Evolutionary conservation across 2,113 vertebrate genomes (phyloP), one percentile per base, ranked within the genome.

Genomic region (Helogale parvula): DNA sequence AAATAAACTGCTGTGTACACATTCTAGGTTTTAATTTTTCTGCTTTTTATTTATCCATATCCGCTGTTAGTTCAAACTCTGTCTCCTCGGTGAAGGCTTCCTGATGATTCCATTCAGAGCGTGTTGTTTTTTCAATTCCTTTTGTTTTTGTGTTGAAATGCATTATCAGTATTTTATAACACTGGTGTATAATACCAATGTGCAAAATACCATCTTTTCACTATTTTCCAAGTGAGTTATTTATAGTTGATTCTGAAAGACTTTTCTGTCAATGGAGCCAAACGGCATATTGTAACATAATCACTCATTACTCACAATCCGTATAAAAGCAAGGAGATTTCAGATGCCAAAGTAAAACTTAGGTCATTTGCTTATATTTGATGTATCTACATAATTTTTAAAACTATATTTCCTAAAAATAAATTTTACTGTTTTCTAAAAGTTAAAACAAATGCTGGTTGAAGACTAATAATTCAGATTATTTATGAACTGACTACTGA

Each of bases 381-480:
- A 52, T 83, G 50, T 77, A 47, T 23, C 63, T 11, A 57, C 54
- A 54, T 45, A 7, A 88, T 85, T 93, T 80, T 77, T 9, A n/a
- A 96, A 94, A 87, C 50, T 82, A 45, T n/a, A 50, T 50, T 45
- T 74, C 63, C 80, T 71, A 47, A 85, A 94, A 91, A 63, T 45
- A 88, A 93, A 85, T n/a, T 93, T 14, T 65, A n/a, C 31, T 94
- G 35, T 68, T 91, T 91, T 91, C 19, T 21, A 69, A 84, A 91
- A 57, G 60, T 63, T 80, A 90, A 87, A 80, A 50, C n/a, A 74
- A 88, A 79, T 50, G 13, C n/a, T 72, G 38, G n/a, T 33, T 81
- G 47, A 74, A 93, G 84, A 80, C 29, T 69, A 87, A 50, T 35
- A 80, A 50, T 63, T 90, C 74, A 79, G n/a, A 60, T 80, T 79